A percentile compares a stretch with the other conserved stretches of the same genome.
phyloP scores from a whole-genome alignment of 2,888 invertebrate genomes.

The Luffia ferchaultella region DNA sequence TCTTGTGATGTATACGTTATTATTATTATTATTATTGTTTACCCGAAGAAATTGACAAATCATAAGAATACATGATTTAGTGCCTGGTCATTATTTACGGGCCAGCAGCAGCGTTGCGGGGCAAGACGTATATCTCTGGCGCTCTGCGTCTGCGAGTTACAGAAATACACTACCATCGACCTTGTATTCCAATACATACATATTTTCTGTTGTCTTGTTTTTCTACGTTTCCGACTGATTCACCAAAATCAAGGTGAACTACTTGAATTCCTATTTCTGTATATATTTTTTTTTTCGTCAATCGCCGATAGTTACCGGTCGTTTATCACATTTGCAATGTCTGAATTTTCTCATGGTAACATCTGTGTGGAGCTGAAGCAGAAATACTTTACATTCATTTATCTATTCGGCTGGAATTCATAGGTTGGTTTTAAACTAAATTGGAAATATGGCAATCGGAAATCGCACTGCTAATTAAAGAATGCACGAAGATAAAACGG shows the following conservation, averaged over 20 bases:
- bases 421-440: no score
- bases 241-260: conserved; percentile 44
- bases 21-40: no score
- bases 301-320: neutral
- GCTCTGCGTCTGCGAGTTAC: conserved; percentile 31
- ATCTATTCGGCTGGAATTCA: no score
- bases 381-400: no score
- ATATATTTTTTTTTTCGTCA: neutral
- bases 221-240: conserved; percentile 30
- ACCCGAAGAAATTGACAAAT: neutral
- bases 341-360: no score
- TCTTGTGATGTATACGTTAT: no score
- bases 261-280: neutral
- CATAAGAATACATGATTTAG: neutral
- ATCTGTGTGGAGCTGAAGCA: no score
- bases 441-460: no score
- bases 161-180: conserved; percentile 56
- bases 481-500: no score
- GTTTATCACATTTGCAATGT: neutral
- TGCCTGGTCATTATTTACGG: neutral
- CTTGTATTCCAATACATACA: conserved; percentile 51
- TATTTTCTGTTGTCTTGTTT: conserved; percentile 46
- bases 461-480: no score
- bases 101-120: neutral
- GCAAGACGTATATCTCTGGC: neutral